Percentiles rank a stretch among this genome's conserved stretches.
These are phyloP conservation scores for Octonoba sinensis DNA, from an alignment of 2,888 invertebrate species.

Conservation along the genomic window DNA sequence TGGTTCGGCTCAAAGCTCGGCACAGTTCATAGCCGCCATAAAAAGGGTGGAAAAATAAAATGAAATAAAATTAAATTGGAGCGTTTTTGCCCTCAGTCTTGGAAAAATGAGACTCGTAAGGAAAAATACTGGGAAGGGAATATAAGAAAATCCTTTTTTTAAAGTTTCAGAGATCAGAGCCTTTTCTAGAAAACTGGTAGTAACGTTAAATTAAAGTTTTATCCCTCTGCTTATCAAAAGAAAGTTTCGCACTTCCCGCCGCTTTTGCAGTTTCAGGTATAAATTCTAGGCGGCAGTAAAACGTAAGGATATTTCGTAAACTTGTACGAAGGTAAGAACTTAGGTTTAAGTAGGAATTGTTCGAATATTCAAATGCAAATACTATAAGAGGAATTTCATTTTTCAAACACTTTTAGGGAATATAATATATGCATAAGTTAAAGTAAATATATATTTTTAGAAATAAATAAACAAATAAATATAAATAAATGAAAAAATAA, in stretches of 20 bases:
- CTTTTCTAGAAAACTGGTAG: conserved; percentile 11
- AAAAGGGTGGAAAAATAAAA: conserved; percentile 9
- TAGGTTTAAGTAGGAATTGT: too few species aligned
- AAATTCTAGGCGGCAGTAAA: conserved; percentile 35
- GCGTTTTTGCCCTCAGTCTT: conserved; percentile 9
- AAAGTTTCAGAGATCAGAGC: conserved; percentile 30
- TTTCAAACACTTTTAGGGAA: too few species aligned
- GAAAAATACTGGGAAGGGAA: conserved; percentile 30
- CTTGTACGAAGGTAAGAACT: too few species aligned
- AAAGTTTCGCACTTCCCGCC: conserved; percentile 1
- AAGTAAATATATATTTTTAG: too few species aligned
- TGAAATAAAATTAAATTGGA: conserved; percentile 44
- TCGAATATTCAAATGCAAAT: too few species aligned
- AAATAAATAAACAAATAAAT: too few species aligned
- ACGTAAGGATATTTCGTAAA: not conserved
- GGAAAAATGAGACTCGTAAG: conserved; percentile 29
- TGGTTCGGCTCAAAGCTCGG: conserved; percentile 13
- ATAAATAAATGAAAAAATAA: too few species aligned
- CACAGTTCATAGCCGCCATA: conserved; percentile 8
- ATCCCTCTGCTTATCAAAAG: conserved; percentile 38
- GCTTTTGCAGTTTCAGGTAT: conserved; percentile 16
- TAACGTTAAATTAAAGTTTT: conserved; percentile 61
- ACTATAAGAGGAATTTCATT: too few species aligned
- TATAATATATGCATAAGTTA: too few species aligned
- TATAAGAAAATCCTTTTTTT: conserved; percentile 48